Conservation (phyloP, 2,797 vertebrate species). For the Enteromius paludinosus region DNA sequence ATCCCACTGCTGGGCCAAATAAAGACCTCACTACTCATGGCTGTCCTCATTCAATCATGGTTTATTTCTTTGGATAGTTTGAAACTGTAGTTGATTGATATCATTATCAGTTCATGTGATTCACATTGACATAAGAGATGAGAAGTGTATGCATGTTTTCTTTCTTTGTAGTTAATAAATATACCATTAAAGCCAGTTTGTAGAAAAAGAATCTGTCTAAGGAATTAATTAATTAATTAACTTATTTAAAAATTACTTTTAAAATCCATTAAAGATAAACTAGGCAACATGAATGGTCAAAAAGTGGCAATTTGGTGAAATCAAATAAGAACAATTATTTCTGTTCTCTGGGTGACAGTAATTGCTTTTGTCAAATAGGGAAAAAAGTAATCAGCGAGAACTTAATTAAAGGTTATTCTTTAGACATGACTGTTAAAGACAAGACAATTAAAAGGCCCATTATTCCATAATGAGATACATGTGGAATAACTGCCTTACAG, state of each 20-base stretch:
- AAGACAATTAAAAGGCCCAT: constrained; percentile 80
- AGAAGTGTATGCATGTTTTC: neutral
- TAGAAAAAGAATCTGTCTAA: neutral
- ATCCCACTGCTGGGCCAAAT: constrained; percentile 64
- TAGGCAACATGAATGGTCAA: constrained; percentile 68
- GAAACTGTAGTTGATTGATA: constrained; percentile 58
- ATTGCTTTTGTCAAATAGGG: constrained; percentile 75
- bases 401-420: constrained; percentile 80
- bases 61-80: constrained; percentile 74
- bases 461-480: constrained; percentile 75
- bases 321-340: constrained; percentile 76
- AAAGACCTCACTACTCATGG: constrained; percentile 60
- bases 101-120: neutral
- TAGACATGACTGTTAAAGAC: constrained; percentile 79
- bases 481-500: constrained; percentile 67
- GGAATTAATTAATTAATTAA: neutral
- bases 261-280: constrained; percentile 72
- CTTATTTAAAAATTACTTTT: constrained; percentile 28
- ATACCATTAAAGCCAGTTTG: neutral
- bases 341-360: constrained; percentile 75
- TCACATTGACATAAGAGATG: neutral
- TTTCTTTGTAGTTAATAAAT: neutral
- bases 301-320: constrained; percentile 73
- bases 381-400: constrained; percentile 73
- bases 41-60: constrained; percentile 67